Percentiles rank a stretch among this genome's conserved stretches.
Evolutionary conservation across 53 echinoderm and acorn worm species (phyloP).

Genomic region (Crossaster papposus): DNA sequence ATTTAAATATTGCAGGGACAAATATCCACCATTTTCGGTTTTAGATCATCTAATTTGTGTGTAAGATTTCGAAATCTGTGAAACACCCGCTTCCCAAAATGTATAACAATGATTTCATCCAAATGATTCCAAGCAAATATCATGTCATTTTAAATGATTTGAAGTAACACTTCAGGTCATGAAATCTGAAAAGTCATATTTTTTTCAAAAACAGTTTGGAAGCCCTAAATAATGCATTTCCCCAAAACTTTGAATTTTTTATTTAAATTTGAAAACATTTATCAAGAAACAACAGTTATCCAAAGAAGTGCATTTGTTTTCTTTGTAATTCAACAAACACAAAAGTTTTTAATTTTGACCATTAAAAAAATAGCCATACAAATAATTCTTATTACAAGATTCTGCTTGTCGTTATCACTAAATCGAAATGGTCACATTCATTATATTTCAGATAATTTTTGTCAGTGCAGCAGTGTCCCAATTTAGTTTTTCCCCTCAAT

Average conservation of each 20-base stretch:
- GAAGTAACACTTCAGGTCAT: background rate
- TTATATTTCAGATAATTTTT: background rate
- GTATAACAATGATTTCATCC: too few relatives aligned
- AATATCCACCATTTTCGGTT: too few relatives aligned
- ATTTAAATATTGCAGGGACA: too few relatives aligned
- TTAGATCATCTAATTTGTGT: too few relatives aligned
- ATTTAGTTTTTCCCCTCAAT: background rate
- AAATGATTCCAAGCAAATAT: too few relatives aligned
- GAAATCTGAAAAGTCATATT: background rate
- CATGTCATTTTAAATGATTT: too few relatives aligned
- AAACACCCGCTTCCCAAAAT: too few relatives aligned
- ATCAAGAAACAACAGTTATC: background rate
- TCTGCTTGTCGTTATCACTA: background rate
- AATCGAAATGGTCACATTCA: conserved; percentile 2
- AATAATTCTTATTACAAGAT: background rate
- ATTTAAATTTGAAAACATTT: background rate
- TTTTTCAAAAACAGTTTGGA: background rate
- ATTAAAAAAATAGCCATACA: background rate
- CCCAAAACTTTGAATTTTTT: background rate
- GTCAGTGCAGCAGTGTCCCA: conserved; percentile 9
- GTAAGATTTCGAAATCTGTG: too few relatives aligned
- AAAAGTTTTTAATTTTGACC: background rate
- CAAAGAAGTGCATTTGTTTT: background rate
- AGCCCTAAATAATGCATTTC: background rate
- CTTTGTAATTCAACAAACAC: background rate